Evolutionary conservation across 2,797 vertebrate genomes (phyloP).

Genomic region (Neopelma chrysocephalum): DNA sequence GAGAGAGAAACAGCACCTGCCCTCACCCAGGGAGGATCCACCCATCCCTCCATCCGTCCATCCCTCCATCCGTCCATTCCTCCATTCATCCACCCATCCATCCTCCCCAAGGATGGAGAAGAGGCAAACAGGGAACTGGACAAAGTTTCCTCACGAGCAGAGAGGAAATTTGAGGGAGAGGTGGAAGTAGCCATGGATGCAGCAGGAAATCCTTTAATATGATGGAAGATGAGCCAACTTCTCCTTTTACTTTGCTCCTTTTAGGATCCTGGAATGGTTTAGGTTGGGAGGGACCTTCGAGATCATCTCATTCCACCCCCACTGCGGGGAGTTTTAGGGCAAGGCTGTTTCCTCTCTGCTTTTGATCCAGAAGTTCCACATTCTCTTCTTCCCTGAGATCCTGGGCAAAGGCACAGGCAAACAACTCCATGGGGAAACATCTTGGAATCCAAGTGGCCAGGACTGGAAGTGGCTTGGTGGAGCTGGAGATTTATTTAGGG

Average conservation of each 20-base stretch:
- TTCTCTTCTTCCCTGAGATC: no score
- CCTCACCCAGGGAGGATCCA: not conserved
- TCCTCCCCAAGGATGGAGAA: not conserved
- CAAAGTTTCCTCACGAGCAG: not conserved
- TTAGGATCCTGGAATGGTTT: not conserved
- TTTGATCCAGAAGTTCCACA: not conserved
- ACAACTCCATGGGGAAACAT: not conserved
- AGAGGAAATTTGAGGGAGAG: not conserved
- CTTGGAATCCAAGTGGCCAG: rapidly evolving
- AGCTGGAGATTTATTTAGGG: not conserved
- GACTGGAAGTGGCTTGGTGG: not conserved
- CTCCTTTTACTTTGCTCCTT: not conserved
- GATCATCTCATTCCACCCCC: not conserved
- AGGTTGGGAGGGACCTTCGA: not conserved
- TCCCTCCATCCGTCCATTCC: not conserved
- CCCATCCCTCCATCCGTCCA: not conserved
- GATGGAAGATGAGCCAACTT: rapidly evolving
- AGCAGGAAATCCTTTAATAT: not conserved
- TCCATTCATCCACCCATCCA: no score
- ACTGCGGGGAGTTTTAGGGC: rapidly evolving
- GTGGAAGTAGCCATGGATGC: not conserved
- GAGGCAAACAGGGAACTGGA: not conserved
- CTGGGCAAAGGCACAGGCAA: not conserved
- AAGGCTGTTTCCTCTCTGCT: rapidly evolving
- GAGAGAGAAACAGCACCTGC: not conserved